A percentile compares a stretch with the other conserved stretches of the same genome.
Conservation (phyloP, 2,113 vertebrate species). For the Rhombomys opimus region DNA sequence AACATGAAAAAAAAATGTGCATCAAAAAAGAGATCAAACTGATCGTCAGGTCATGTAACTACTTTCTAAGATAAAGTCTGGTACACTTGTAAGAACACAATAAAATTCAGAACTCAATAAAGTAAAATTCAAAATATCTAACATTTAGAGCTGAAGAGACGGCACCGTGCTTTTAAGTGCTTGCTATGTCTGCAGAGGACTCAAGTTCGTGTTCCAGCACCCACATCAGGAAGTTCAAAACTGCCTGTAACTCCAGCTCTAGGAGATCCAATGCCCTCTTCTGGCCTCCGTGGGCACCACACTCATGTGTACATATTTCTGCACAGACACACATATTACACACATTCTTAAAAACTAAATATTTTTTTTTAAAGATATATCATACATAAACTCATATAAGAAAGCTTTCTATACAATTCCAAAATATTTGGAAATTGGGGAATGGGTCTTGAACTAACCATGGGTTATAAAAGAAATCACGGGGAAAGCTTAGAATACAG, state of each 20-base stretch:
- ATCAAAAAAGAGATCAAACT: background rate
- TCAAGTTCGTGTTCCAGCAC: no score
- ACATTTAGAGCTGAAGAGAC: background rate
- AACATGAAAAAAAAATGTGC: background rate
- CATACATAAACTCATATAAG: background rate
- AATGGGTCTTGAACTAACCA: background rate
- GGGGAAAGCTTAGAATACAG: background rate
- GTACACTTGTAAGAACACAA: background rate
- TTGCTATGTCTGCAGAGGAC: background rate
- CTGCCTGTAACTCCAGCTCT: background rate
- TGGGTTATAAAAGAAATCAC: background rate
- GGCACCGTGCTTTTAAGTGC: background rate
- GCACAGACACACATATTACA: background rate
- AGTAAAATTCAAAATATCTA: slow-evolving; percentile 49
- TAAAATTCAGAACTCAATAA: slow-evolving; percentile 7
- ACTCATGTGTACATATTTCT: background rate
- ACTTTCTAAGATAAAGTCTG: background rate
- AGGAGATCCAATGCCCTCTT: background rate
- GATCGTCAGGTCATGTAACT: background rate
- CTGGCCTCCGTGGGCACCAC: background rate
- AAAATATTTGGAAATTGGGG: background rate
- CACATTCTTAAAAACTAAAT: background rate
- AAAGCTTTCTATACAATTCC: slow-evolving; percentile 31
- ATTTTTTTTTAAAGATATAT: background rate
- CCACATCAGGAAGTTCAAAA: background rate